Percentiles rank a stretch among this genome's conserved stretches.
Evolutionary conservation across 2,888 invertebrate species (phyloP).

Genomic region (Drosophila lacicola): DNA sequence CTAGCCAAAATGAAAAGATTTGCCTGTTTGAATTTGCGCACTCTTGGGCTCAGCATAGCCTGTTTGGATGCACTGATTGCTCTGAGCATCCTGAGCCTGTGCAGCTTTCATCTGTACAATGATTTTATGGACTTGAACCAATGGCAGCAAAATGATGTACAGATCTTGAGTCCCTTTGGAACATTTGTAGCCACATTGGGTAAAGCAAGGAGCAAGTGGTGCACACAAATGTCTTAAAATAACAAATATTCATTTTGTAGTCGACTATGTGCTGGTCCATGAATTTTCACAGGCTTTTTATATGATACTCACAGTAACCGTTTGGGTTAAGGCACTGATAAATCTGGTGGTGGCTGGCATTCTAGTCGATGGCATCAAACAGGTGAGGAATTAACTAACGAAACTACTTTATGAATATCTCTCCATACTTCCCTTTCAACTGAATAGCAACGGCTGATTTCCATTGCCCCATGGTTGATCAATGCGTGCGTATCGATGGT

Average conservation of each 20-base stretch:
- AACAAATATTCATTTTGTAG: conserved; percentile 43
- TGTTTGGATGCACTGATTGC: conserved; percentile 74
- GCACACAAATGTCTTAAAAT: neutral
- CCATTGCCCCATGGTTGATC: conserved; percentile 82
- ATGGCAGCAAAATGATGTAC: conserved; percentile 79
- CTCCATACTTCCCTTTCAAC: neutral
- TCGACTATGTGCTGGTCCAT: conserved; percentile 80
- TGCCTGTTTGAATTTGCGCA: conserved; percentile 75
- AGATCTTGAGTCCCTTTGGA: conserved; percentile 76
- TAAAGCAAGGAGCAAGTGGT: conserved; percentile 11
- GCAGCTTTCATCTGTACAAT: conserved; percentile 78
- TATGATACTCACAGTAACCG: conserved; percentile 78
- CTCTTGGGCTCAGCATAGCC: conserved; percentile 76
- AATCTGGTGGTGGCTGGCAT: conserved; percentile 81
- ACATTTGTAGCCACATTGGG: conserved; percentile 76
- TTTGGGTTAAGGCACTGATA: conserved; percentile 81
- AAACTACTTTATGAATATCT: neutral
- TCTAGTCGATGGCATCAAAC: conserved; percentile 81
- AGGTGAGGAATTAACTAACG: conserved; percentile 55
- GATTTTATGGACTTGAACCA: conserved; percentile 75
- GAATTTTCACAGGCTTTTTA: conserved; percentile 82
- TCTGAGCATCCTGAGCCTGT: conserved; percentile 63
- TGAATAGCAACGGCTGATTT: conserved; percentile 78
- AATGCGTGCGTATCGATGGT: conserved; percentile 76
- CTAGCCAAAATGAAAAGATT: conserved; percentile 75